Percentiles rank a stretch among this genome's conserved stretches.
Evolutionary conservation across 2,888 invertebrate species (phyloP).

Genomic region (Oscheius onirici): DNA sequence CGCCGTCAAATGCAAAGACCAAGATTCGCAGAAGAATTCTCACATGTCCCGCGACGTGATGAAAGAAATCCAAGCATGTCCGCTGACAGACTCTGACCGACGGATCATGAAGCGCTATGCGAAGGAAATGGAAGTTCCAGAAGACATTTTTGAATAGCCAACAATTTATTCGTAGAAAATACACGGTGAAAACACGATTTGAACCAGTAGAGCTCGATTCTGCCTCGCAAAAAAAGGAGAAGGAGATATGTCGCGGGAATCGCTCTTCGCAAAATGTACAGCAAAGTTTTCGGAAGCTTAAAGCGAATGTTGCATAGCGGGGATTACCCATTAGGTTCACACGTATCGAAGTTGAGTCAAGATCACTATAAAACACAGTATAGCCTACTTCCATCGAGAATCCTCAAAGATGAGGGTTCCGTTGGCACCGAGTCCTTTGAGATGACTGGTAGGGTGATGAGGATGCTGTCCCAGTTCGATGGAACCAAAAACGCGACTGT

Average conservation of each 20-base stretch:
- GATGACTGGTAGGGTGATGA: slow-evolving; percentile 34
- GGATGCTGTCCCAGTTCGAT: slow-evolving; percentile 34
- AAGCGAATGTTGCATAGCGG: neutral
- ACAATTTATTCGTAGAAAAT: neutral
- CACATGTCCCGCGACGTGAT: neutral
- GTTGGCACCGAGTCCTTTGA: slow-evolving; percentile 53
- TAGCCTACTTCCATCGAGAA: slow-evolving; percentile 25
- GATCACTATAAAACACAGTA: neutral
- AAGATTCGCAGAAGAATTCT: slow-evolving; percentile 29
- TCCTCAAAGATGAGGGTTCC: slow-evolving; percentile 55
- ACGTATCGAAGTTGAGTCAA: neutral
- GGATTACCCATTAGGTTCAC: neutral
- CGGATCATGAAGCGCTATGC: neutral
- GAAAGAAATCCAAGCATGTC: neutral
- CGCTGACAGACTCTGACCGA: neutral
- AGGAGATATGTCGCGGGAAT: neutral
- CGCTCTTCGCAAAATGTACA: neutral
- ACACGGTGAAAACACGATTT: neutral
- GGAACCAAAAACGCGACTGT: neutral
- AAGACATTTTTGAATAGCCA: slow-evolving; percentile 1
- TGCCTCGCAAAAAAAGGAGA: neutral
- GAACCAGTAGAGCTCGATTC: too few relatives aligned
- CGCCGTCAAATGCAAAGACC: slow-evolving; percentile 8
- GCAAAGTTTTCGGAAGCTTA: neutral
- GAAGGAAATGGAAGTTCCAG: neutral